Conservation (phyloP, 2,888 invertebrate species). For the Strigamia crassipes region DNA sequence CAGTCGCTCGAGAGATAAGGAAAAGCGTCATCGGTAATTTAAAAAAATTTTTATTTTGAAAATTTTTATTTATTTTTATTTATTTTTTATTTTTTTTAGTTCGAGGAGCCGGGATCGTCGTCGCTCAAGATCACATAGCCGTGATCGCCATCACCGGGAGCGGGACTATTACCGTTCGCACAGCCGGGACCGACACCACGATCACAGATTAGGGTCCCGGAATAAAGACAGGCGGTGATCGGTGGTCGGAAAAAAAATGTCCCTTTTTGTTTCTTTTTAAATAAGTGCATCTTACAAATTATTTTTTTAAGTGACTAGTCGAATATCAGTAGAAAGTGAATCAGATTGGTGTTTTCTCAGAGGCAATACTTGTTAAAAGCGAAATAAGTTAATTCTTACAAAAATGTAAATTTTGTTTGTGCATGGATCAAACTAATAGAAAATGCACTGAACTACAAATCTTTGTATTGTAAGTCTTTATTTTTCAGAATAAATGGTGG, state of each 20-base stretch:
- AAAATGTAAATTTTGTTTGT: slow-evolving; percentile 5
- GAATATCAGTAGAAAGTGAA: neutral
- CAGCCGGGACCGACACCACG: slow-evolving; percentile 44
- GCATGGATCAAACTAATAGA: neutral
- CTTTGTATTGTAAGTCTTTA: slow-evolving; percentile 14
- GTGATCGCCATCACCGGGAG: slow-evolving; percentile 45
- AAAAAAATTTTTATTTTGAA: neutral
- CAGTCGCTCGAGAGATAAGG: slow-evolving; percentile 33
- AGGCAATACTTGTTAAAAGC: neutral
- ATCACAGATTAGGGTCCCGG: slow-evolving; percentile 10
- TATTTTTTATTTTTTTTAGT: neutral
- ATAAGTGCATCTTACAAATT: slow-evolving; percentile 44
- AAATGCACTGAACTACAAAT: neutral
- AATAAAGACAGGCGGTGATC: slow-evolving; percentile 40
- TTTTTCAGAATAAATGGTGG: slow-evolving; percentile 26
- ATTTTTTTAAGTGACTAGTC: slow-evolving; percentile 30
- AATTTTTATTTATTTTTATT: slow-evolving; percentile 23
- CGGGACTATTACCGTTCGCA: slow-evolving; percentile 39
- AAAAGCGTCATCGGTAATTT: neutral
- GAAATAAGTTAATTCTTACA: neutral
- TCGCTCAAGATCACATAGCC: slow-evolving; percentile 43
- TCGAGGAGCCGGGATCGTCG: slow-evolving; percentile 43
- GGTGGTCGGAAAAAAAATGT: neutral
- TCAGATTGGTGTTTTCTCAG: slow-evolving; percentile 19
- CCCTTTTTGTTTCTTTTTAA: slow-evolving; percentile 29